Base-by-base conservation (phyloP, 2,797 vertebrate genomes). In the Sternotherus odoratus region DNA sequence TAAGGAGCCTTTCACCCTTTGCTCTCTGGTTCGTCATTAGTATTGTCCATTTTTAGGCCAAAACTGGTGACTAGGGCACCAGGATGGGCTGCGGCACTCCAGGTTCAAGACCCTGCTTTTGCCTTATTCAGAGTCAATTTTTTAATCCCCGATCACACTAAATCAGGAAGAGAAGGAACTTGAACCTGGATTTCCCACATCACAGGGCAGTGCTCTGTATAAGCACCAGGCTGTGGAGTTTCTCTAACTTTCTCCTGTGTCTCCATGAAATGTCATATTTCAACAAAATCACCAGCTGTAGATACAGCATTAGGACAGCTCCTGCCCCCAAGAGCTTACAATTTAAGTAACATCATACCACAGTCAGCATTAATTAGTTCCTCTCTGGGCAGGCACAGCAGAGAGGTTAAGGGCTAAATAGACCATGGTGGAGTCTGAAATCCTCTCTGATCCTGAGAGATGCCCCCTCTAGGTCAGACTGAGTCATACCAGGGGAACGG, bases 31-130 rank as follows among this genome's bases (percentile, higher is more conserved):
- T 74, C 43, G 28, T 72, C 43, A 75, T 28, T 83, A 72, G 36
- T 43, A 75, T 6, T 36, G n/a, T 66, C n/a, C n/a, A 36, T 66
- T 66, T 66, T 66, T 36, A 66, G 63, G n/a, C n/a, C 36, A n/a
- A 36, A 66, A 66, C n/a, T 5, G n/a, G n/a, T 17, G 33, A 21
- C 19, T 36, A 36, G 3, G n/a, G 9, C 9, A 11, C 9, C n/a
- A 36, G n/a, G n/a, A 19, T 36, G 24, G 77, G 49, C 46, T 91
- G 72, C 88, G 63, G 43, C 87, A 15, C 28, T 88, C 74, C 90
- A 26, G 2, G 16, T 83, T 96, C 79, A 74, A 83, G 57, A n/a
- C 84, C 82, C 66, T 39, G 30, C 46, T 92, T 94, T 84, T 88
- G 24, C n/a, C 63, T 66, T 66, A 21, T 66, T 36, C 17, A 36